phyloP scores from a whole-genome alignment of 2,797 vertebrate species.

The Vipera latastei region DNA sequence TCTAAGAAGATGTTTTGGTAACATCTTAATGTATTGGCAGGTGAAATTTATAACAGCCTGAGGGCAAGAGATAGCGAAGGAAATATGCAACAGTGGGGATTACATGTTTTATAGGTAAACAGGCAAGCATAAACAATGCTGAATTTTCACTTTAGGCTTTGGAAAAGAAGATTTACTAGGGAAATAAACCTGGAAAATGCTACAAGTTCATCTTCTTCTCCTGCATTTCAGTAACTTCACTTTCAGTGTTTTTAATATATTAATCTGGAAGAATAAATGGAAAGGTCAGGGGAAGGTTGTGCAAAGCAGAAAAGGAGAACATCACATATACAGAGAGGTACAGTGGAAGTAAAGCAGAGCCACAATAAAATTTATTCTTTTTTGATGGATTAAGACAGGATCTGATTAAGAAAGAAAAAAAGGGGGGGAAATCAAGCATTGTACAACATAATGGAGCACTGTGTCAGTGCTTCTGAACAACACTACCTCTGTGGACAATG shows the following conservation, averaged over 20 bases:
- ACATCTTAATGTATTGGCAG: neutral
- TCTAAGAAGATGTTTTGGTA: neutral
- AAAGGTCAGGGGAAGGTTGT: slow-evolving; percentile 27
- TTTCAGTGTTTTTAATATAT: slow-evolving; percentile 36
- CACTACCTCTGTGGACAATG: slow-evolving; percentile 63
- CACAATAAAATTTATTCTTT: slow-evolving; percentile 42
- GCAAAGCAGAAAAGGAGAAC: slow-evolving; percentile 35
- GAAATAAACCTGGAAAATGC: slow-evolving; percentile 16
- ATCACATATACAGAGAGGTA: neutral
- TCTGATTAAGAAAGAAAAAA: slow-evolving; percentile 48
- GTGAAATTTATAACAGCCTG: neutral
- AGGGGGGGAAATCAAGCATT: neutral
- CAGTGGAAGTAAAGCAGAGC: slow-evolving; percentile 35
- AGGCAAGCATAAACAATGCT: neutral
- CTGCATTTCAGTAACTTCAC: slow-evolving; percentile 20
- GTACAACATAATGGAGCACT: slow-evolving; percentile 27
- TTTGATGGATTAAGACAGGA: slow-evolving; percentile 14
- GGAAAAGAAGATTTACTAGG: slow-evolving; percentile 28
- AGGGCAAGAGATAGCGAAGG: neutral
- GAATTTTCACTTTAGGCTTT: neutral
- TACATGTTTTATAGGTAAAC: neutral
- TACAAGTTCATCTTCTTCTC: slow-evolving; percentile 28
- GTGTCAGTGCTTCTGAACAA: slow-evolving; percentile 61
- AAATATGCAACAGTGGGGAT: neutral
- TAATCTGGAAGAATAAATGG: slow-evolving; percentile 24